These are phyloP conservation scores for Lasaia peninsularis DNA, from an alignment of 1,140 invertebrate species.

Conservation along the genomic window DNA sequence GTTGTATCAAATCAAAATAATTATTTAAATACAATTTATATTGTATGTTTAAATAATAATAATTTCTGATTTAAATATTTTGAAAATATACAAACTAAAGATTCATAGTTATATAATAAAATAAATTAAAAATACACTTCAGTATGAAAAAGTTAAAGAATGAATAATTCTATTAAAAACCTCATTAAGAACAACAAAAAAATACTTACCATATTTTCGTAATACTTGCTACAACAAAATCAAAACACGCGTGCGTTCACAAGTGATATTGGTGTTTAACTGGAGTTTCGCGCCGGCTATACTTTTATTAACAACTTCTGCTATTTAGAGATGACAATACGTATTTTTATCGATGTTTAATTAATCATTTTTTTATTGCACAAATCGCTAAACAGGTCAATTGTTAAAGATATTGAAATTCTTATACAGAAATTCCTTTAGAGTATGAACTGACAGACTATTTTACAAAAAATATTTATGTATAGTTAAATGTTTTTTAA, in stretches of 20 bases:
- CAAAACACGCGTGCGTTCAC: conserved; percentile 5
- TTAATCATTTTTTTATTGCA: neutral
- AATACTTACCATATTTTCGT: conserved; percentile 34
- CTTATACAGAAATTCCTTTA: neutral
- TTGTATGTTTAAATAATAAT: no score
- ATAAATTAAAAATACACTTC: no score
- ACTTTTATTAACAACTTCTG: conserved; percentile 8
- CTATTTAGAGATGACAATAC: conserved; percentile 5
- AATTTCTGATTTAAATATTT: no score
- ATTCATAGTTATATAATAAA: no score
- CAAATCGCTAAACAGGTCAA: neutral
- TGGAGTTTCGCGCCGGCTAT: neutral
- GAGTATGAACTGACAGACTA: no score
- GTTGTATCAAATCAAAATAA: no score
- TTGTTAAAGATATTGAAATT: neutral
- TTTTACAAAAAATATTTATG: no score
- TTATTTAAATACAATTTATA: no score
- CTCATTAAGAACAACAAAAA: neutral
- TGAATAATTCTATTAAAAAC: no score
- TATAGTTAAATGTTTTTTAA: no score
- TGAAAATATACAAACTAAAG: no score
- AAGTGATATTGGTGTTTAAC: conserved; percentile 1
- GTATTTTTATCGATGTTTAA: conserved; percentile 6
- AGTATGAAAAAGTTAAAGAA: no score
- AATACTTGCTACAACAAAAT: conserved; percentile 18